Evolutionary conservation across 1,140 invertebrate species (phyloP).

Genomic region (Calosoma granatense): DNA sequence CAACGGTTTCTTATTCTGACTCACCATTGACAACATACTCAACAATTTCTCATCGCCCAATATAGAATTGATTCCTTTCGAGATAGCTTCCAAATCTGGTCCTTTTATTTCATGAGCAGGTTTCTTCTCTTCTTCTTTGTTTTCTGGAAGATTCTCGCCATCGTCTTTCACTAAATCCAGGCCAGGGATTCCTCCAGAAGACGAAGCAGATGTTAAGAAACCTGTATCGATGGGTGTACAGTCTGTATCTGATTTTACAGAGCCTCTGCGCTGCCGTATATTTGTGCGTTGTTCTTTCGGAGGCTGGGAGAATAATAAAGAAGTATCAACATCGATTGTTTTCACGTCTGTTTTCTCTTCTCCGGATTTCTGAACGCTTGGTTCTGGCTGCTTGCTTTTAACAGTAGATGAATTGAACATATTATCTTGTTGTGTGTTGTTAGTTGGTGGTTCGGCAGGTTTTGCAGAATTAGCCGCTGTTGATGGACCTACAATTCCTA

Average conservation of each 20-base stretch:
- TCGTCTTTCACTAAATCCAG: constrained; percentile 46
- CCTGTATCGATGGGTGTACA: not conserved
- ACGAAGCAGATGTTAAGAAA: constrained; percentile 13
- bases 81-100: constrained; percentile 44
- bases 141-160: constrained; percentile 21
- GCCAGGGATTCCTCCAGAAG: constrained; percentile 46
- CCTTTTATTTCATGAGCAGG: constrained; percentile 17
- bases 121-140: constrained; percentile 18
- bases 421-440: not conserved
- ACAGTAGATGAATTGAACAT: constrained; percentile 13
- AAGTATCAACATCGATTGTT: not conserved
- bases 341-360: not conserved
- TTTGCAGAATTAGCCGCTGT: not conserved
- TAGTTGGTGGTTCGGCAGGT: constrained; percentile 10
- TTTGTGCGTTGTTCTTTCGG: constrained; percentile 14
- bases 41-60: constrained; percentile 48
- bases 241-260: not conserved
- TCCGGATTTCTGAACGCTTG: constrained; percentile 13
- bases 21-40: constrained; percentile 44
- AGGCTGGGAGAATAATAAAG: not conserved
- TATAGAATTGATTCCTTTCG: constrained; percentile 46
- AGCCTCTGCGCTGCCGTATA: not conserved
- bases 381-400: constrained; percentile 23
- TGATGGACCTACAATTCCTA: constrained; percentile 21
- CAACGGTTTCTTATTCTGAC: constrained; percentile 22